Evolutionary conservation across 2,797 vertebrate species (phyloP).

Genomic region (Coluber constrictor): DNA sequence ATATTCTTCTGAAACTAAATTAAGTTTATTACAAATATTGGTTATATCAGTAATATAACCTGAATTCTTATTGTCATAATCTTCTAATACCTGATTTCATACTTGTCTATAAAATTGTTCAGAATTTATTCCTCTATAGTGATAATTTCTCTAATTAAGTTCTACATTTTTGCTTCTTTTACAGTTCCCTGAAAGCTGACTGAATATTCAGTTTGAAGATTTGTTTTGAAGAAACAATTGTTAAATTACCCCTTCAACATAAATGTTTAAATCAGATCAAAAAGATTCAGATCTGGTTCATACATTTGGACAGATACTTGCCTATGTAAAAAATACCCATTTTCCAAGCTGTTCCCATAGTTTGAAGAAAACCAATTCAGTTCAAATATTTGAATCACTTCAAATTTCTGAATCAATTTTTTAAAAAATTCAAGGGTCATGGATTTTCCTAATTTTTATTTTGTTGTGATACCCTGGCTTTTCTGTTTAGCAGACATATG

Average conservation of each 20-base stretch:
- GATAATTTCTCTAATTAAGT: background rate
- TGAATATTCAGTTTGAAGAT: background rate
- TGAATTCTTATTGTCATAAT: background rate
- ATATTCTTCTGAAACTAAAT: background rate
- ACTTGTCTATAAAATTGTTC: background rate
- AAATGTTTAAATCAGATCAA: background rate
- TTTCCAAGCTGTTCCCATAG: background rate
- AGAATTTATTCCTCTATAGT: background rate
- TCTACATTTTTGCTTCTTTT: background rate
- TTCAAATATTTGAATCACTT: background rate
- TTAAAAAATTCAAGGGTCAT: background rate
- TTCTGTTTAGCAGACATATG: background rate
- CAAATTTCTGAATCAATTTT: background rate
- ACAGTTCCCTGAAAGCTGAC: background rate
- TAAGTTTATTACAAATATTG: background rate
- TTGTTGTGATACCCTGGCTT: background rate
- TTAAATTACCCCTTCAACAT: background rate
- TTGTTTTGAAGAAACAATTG: background rate
- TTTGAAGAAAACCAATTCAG: background rate
- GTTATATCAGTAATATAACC: background rate
- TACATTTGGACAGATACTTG: background rate
- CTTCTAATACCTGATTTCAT: background rate
- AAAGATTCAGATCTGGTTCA: background rate
- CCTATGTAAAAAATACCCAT: background rate
- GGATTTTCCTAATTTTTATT: background rate